Conservation (phyloP, 2,797 vertebrate genomes). For the Syngnathus acus region DNA sequence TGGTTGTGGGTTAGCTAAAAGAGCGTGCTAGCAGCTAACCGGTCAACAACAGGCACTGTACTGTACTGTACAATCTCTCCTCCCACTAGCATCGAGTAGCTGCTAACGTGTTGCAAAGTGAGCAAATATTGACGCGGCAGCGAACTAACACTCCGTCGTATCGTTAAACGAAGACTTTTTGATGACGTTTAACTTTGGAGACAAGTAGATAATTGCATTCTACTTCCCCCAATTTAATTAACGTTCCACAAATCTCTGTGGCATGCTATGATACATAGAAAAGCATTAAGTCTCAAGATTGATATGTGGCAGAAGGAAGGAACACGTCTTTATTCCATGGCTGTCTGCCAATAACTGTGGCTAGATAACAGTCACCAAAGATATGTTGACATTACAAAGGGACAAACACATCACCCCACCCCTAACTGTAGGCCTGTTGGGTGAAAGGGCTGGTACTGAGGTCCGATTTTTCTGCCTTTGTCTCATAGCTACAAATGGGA, state of each 20-base stretch:
- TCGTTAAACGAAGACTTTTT: not conserved
- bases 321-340: too few species aligned
- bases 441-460: not conserved
- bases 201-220: not conserved
- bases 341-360: too few species aligned
- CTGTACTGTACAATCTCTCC: not conserved
- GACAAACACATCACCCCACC: too few species aligned
- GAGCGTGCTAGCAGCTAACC: not conserved
- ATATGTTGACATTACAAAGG: too few species aligned
- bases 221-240: too few species aligned
- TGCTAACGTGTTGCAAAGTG: not conserved
- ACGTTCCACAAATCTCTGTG: too few species aligned
- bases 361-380: too few species aligned
- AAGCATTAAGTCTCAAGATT: too few species aligned
- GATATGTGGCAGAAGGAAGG: too few species aligned
- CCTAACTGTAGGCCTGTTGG: too few species aligned
- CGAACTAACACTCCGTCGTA: not conserved
- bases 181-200: not conserved
- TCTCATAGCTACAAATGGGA: slow-evolving; percentile 83
- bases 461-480: not conserved
- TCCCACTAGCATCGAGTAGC: not conserved
- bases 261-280: too few species aligned
- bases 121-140: slow-evolving; percentile 1
- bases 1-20: slow-evolving; percentile 1
- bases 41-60: not conserved